Evolutionary conservation across 2,888 invertebrate genomes (phyloP).

Genomic region (Trissonchulus sp.): DNA sequence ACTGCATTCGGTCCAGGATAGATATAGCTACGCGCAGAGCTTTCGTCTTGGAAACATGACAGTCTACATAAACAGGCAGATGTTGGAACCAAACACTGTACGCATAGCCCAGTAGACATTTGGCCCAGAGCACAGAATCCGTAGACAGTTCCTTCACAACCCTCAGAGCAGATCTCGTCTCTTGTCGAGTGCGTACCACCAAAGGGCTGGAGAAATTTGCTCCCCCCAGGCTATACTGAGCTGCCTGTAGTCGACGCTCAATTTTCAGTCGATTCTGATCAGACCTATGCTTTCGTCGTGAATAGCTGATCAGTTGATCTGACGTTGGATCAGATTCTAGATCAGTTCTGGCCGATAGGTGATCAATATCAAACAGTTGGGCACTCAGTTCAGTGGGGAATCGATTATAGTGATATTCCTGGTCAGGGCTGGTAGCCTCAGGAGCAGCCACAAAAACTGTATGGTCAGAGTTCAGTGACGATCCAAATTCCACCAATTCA

Average conservation of each 20-base stretch:
- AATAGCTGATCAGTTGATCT: background rate
- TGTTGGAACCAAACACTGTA: slow-evolving; percentile 87
- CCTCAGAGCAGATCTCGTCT: slow-evolving; percentile 83
- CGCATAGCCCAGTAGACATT: slow-evolving; percentile 56
- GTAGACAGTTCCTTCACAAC: slow-evolving; percentile 46
- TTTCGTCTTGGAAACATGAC: slow-evolving; percentile 64
- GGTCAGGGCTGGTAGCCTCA: slow-evolving; percentile 60
- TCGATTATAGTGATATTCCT: slow-evolving; percentile 26
- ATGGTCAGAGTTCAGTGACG: slow-evolving; percentile 60
- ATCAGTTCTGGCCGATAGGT: slow-evolving; percentile 35
- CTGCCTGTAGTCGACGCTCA: slow-evolving; percentile 38
- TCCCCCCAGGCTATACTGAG: slow-evolving; percentile 50
- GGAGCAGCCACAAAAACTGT: slow-evolving; percentile 93
- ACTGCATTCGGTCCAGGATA: slow-evolving; percentile 76
- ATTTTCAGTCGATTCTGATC: slow-evolving; percentile 36
- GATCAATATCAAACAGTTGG: slow-evolving; percentile 42
- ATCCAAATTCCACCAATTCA: slow-evolving; percentile 39
- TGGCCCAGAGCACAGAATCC: slow-evolving; percentile 41
- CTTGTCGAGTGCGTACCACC: slow-evolving; percentile 76
- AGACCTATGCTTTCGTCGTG: background rate
- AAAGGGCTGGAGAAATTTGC: background rate
- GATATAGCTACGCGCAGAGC: slow-evolving; percentile 75
- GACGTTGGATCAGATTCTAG: too few relatives aligned
- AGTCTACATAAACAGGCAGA: slow-evolving; percentile 70
- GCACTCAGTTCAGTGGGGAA: slow-evolving; percentile 45